These are phyloP conservation scores for Macrotus californicus DNA, from an alignment of 2,113 vertebrate species.

Conservation along the genomic window DNA sequence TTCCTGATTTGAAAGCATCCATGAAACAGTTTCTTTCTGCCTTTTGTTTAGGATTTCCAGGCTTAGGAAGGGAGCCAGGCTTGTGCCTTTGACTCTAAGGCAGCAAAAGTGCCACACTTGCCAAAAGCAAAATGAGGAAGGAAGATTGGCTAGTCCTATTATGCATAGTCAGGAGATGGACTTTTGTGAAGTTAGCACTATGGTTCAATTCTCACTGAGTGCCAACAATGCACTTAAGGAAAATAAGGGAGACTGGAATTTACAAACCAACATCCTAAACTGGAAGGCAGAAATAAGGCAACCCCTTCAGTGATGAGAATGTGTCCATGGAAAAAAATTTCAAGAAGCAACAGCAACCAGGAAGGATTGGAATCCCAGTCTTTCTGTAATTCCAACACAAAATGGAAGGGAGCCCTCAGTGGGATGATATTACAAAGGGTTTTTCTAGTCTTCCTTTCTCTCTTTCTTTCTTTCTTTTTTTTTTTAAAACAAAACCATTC, in stretches of 20 bases:
- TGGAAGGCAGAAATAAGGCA: constrained; percentile 18
- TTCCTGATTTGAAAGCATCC: constrained; percentile 18
- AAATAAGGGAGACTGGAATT: not conserved
- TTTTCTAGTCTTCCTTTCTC: constrained; percentile 43
- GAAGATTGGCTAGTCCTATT: not conserved
- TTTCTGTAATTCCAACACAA: constrained; percentile 35
- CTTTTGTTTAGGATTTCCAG: constrained; percentile 39
- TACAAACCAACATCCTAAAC: not conserved
- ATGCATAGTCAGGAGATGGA: not conserved
- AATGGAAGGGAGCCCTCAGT: constrained; percentile 35
- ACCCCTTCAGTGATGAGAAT: not conserved
- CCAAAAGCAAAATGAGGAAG: constrained; percentile 22
- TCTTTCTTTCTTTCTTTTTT: not conserved
- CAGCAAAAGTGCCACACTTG: not conserved
- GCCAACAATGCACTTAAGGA: not conserved
- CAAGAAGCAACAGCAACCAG: constrained; percentile 33
- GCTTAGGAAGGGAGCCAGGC: constrained; percentile 31
- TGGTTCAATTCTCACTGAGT: not conserved
- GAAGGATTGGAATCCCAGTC: constrained; percentile 1
- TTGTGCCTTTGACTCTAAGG: constrained; percentile 14
- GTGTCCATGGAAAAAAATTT: constrained; percentile 1
- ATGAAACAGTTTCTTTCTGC: constrained; percentile 26
- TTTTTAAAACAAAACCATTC: constrained; percentile 28
- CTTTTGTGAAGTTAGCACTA: not conserved
- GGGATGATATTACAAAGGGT: constrained; percentile 43